Percentiles rank a stretch among this genome's conserved stretches.
phyloP scores from a whole-genome alignment of 2,113 vertebrate species.

The Irena cyanogastra region DNA sequence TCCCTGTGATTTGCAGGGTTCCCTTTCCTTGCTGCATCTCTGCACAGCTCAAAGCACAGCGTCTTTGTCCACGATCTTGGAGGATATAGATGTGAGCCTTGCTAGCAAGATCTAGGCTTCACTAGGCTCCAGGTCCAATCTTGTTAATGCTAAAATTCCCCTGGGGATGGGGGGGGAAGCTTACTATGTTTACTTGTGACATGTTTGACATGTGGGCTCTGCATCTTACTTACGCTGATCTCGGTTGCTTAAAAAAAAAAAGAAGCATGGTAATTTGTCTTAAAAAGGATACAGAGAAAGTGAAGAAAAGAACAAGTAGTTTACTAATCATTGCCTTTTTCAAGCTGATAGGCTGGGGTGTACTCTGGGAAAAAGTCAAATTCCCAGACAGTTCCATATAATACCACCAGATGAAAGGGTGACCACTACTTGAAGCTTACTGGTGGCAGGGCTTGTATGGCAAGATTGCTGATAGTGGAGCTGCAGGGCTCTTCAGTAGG shows the following conservation, averaged over 20 bases:
- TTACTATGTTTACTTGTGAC: not conserved
- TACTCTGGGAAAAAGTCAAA: not conserved
- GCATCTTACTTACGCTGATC: not conserved
- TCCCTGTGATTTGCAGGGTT: not conserved
- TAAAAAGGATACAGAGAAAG: not conserved
- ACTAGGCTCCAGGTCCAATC: not conserved
- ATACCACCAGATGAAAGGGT: not conserved
- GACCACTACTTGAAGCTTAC: not conserved
- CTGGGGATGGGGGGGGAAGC: no score
- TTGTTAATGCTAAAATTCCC: not conserved
- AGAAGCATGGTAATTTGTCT: not conserved
- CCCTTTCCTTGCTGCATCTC: not conserved
- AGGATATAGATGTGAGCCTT: not conserved
- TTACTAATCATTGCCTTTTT: not conserved
- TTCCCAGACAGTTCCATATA: not conserved
- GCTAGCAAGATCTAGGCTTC: not conserved
- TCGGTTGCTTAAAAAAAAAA: not conserved
- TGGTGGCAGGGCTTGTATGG: not conserved
- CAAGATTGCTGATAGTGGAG: not conserved
- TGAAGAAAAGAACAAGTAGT: not conserved
- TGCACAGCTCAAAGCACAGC: not conserved
- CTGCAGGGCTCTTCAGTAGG: not conserved
- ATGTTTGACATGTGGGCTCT: rapidly evolving
- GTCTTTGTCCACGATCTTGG: not conserved
- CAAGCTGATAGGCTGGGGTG: not conserved